Percentiles rank a stretch among this genome's conserved stretches.
These are phyloP conservation scores for Onthophagus taurus DNA, from an alignment of 1,140 invertebrate species.

Conservation along the genomic window DNA sequence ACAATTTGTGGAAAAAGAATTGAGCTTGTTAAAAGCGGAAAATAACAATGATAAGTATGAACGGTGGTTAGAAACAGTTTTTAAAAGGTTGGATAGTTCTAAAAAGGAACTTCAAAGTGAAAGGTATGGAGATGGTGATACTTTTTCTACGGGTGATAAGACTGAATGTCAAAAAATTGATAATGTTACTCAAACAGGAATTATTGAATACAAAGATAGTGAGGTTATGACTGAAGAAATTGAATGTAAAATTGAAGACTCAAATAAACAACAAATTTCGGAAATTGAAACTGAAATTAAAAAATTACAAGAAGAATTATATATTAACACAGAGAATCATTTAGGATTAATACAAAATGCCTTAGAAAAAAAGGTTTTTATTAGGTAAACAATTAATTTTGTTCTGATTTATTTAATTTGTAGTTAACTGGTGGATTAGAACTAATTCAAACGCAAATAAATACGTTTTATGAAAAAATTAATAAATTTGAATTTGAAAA, in stretches of 20 bases:
- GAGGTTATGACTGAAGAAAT: conserved; percentile 1
- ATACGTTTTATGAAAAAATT: conserved; percentile 29
- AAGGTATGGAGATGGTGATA: background rate
- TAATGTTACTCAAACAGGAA: conserved; percentile 11
- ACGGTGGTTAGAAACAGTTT: conserved; percentile 27
- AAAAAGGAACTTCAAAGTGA: conserved; percentile 8
- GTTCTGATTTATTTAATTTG: conserved; percentile 8
- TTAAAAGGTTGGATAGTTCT: conserved; percentile 18
- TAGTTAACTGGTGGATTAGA: conserved; percentile 27
- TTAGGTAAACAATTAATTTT: background rate
- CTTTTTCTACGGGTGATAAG: too few species aligned
- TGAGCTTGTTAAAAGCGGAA: conserved; percentile 28
- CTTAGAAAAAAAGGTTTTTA: conserved; percentile 10
- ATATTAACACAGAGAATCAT: conserved; percentile 6
- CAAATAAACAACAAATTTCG: background rate
- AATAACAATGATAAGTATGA: conserved; percentile 31
- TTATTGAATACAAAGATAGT: background rate
- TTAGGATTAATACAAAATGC: conserved; percentile 2
- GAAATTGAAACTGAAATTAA: background rate
- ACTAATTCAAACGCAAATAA: conserved; percentile 32
- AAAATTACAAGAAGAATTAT: conserved; percentile 8
- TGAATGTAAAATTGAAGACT: background rate
- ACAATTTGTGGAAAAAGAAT: conserved; percentile 27
- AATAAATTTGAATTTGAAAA: conserved; percentile 22
- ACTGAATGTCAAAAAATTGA: conserved; percentile 2